Conservation (phyloP, 2,888 invertebrate genomes). For the Ectemnius cavifrons region DNA sequence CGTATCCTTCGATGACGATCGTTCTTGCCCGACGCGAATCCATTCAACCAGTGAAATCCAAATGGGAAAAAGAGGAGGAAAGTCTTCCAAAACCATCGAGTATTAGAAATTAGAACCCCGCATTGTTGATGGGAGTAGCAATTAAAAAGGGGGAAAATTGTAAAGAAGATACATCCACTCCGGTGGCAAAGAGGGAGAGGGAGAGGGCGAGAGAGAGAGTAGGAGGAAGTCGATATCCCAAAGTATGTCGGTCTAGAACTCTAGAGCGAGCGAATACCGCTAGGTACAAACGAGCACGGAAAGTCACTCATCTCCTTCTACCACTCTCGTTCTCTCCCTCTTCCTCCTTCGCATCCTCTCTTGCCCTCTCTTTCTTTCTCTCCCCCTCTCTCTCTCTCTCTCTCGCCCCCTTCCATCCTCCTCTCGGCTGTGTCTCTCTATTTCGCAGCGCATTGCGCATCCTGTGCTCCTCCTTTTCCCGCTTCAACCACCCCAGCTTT, state of each 20-base stretch:
- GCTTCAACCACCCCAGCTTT: slow-evolving; percentile 7
- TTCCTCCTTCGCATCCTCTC: slow-evolving; percentile 47
- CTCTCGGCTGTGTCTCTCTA: slow-evolving; percentile 2
- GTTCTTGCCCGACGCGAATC: too few relatives aligned
- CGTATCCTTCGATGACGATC: too few relatives aligned
- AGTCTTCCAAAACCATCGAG: too few relatives aligned
- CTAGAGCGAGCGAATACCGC: slow-evolving; percentile 49
- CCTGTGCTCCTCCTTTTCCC: slow-evolving; percentile 35
- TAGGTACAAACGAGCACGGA: slow-evolving; percentile 53
- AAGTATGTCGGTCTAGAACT: slow-evolving; percentile 28
- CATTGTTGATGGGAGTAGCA: too few relatives aligned
- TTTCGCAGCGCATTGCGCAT: background rate
- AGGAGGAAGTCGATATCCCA: slow-evolving; percentile 30
- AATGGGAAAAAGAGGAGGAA: too few relatives aligned
- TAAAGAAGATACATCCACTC: too few relatives aligned
- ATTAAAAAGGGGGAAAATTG: too few relatives aligned
- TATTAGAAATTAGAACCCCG: too few relatives aligned
- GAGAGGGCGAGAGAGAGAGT: slow-evolving; percentile 38
- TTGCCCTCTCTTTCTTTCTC: background rate
- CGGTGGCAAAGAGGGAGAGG: slow-evolving; percentile 12
- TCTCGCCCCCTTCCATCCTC: background rate
- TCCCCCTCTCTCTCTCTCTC: slow-evolving; percentile 1
- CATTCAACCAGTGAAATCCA: too few relatives aligned
- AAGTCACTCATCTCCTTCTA: too few relatives aligned
- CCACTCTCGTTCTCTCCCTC: slow-evolving; percentile 44